These are phyloP conservation scores for Piscicola geometra DNA, from an alignment of 2,888 invertebrate species.

Conservation along the genomic window DNA sequence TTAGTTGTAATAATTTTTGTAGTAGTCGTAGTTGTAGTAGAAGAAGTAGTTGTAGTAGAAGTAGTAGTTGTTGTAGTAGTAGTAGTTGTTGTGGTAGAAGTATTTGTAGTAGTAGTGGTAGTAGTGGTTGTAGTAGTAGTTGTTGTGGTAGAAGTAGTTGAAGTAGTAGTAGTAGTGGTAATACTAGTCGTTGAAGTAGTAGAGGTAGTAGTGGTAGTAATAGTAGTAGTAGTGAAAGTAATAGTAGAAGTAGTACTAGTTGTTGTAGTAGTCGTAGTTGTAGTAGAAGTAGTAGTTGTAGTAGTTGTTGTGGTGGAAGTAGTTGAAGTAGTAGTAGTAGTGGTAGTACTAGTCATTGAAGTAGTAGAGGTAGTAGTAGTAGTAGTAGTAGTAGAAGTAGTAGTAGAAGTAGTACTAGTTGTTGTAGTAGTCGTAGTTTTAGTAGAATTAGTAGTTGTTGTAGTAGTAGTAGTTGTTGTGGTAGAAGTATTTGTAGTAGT, in stretches of 20 bases:
- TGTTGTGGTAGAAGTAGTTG: constrained; percentile 33
- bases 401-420: constrained; percentile 15
- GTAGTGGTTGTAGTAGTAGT: constrained; percentile 26
- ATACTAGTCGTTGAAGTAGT: constrained; percentile 28
- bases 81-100: constrained; percentile 22
- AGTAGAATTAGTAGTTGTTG: constrained; percentile 13
- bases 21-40: constrained; percentile 34
- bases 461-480: constrained; percentile 13
- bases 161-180: constrained; percentile 30
- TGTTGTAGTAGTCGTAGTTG: constrained; percentile 21
- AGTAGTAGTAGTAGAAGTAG: constrained; percentile 23
- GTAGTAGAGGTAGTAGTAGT: constrained; percentile 18
- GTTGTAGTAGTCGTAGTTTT: neutral
- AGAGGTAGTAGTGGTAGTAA: constrained; percentile 37
- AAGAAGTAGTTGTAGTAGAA: constrained; percentile 29
- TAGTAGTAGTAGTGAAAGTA: constrained; percentile 27
- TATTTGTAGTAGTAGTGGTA: constrained; percentile 14
- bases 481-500: constrained; percentile 22
- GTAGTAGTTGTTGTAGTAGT: constrained; percentile 23
- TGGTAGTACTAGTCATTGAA: constrained; percentile 37
- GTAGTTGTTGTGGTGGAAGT: constrained; percentile 20
- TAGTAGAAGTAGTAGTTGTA: constrained; percentile 27
- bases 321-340: constrained; percentile 33
- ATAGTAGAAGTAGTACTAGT: constrained; percentile 22
- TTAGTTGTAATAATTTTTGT: constrained; percentile 28